Base-by-base conservation (phyloP, 2,113 vertebrate species). In the Silurus asotus region DNA sequence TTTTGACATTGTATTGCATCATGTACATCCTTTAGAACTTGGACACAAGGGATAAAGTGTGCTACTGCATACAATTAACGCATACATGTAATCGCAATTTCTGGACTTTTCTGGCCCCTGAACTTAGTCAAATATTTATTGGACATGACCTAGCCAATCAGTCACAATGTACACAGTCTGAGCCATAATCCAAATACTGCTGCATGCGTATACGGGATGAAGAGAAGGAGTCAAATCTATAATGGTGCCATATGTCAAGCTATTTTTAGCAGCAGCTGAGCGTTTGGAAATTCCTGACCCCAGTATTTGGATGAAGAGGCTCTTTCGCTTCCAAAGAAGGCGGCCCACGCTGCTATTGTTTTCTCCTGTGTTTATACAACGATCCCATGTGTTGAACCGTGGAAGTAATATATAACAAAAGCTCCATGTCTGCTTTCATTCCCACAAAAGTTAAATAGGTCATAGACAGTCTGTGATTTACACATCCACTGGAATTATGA, bases 251-350 rank as follows among this genome's bases (percentile, higher is more conserved):
- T 93, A 75, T 92, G 92, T 53, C 20, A 28, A 81, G 88, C 92
- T 95, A 94, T 94, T 94, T 93, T 91, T 90, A 93, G 86, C 67
- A 20, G 76, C 78, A 86, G 79, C 83, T 70, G 74, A 88, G 85
- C 51, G 13, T 84, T 91, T 92, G 93, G 93, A 94, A 94, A 93
- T 93, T 87, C 86, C 86, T 91, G 91, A 94, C 92, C 92, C 82
- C 17, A 86, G 76, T 79, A 75, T 92, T 90, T 89, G 90, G 87
- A 90, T 84, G 80, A 90, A 85, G 85, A 74, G 81, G 90, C n/a
- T 10, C 1, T 62, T 88, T 62, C 49, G 90, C 91, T 94, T 92
- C 93, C 93, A 94, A 93, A 95, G 90, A 94, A 93, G 94, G 93
- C 14, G 88, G 61, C 56, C 81, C 25, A 67, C 25, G 53, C 69